These are phyloP conservation scores for Labroides dimidiatus DNA, from an alignment of 2,797 vertebrate genomes.

Conservation along the genomic window DNA sequence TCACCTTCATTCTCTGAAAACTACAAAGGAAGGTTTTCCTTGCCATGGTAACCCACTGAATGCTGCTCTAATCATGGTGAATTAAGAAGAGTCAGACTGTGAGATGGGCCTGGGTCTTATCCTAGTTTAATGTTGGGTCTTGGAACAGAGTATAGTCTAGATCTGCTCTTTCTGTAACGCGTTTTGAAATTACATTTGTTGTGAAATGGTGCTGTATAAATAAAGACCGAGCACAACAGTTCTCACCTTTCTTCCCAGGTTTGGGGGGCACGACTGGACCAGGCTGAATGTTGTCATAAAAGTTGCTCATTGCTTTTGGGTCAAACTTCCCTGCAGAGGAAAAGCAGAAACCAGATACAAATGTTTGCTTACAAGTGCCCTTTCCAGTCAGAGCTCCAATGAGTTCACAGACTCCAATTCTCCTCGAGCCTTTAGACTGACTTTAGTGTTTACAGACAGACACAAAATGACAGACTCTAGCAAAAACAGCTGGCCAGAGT, in stretches of 20 bases:
- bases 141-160: no score
- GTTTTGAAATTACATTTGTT: no score
- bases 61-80: no score
- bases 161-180: no score
- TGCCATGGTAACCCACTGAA: no score
- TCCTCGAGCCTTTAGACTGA: background rate
- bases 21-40: no score
- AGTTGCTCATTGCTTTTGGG: conserved; percentile 94
- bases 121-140: no score
- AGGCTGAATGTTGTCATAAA: conserved; percentile 96
- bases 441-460: background rate
- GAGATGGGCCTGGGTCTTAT: no score
- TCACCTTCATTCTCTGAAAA: background rate
- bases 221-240: background rate
- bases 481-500: background rate
- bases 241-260: conserved; percentile 91
- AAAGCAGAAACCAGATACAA: conserved; percentile 53
- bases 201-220: no score
- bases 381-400: conserved; percentile 10
- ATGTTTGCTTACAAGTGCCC: conserved; percentile 18
- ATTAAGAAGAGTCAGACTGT: no score
- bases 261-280: conserved; percentile 95
- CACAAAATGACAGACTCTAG: background rate
- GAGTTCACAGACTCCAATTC: background rate
- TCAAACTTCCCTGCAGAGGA: conserved; percentile 93